Evolutionary conservation across 2,113 vertebrate species (phyloP).

Genomic region (Apeltes quadracus): DNA sequence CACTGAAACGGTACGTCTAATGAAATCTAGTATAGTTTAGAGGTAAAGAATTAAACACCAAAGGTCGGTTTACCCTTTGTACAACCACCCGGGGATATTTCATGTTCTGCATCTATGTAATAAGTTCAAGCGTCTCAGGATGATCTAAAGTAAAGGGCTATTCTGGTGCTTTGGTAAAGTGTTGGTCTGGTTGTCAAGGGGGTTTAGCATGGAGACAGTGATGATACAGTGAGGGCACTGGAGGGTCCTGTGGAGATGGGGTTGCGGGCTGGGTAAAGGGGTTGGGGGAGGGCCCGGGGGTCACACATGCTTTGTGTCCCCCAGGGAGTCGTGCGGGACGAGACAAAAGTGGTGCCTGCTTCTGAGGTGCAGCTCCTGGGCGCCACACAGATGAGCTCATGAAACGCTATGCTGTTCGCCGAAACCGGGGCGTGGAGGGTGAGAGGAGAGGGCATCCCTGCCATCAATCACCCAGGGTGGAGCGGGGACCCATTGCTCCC

Average conservation of each 20-base stretch:
- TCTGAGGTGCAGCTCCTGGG: conserved; percentile 86
- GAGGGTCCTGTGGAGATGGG: conserved; percentile 48
- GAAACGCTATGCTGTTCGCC: conserved; percentile 85
- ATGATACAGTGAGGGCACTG: conserved; percentile 53
- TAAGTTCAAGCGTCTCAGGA: conserved; percentile 3
- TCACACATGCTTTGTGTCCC: conserved; percentile 75
- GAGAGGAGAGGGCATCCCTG: conserved; percentile 79
- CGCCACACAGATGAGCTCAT: conserved; percentile 84
- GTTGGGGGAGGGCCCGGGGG: conserved; percentile 20
- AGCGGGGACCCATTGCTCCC: conserved; percentile 50
- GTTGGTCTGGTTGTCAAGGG: conserved; percentile 26
- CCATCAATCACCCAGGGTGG: conserved; percentile 87
- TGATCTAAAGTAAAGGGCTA: conserved; percentile 15
- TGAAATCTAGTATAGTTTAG: too few relatives aligned
- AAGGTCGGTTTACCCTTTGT: too few relatives aligned
- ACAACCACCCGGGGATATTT: not conserved
- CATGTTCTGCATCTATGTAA: not conserved
- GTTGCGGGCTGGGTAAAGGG: conserved; percentile 53
- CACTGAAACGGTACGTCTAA: too few relatives aligned
- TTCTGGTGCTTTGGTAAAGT: conserved; percentile 14
- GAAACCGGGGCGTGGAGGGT: conserved; percentile 69
- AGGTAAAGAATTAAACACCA: too few relatives aligned
- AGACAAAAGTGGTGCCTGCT: conserved; percentile 81
- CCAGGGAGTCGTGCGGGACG: conserved; percentile 71
- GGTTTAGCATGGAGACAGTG: conserved; percentile 48